Base-by-base conservation (phyloP, 2,888 invertebrate genomes). In the Nymphalis polychloros region DNA sequence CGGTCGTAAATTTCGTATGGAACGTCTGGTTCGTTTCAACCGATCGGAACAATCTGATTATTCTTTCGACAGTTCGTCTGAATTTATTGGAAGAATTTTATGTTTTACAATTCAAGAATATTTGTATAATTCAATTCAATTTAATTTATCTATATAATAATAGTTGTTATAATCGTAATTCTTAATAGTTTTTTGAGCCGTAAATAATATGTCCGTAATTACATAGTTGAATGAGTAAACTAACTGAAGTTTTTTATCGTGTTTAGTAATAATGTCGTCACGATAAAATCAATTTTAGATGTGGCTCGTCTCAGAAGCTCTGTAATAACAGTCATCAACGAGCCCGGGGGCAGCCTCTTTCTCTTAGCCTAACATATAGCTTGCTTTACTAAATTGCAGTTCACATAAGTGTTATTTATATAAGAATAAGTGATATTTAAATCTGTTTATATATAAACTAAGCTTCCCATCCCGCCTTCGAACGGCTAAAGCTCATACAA, bases 281-380 rank as follows among this genome's bases (percentile, higher is more conserved):
- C 80, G 90, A 90, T 89, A 90, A 86, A 89, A 90, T 90, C 89
- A 86, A 88, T 87, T 84, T 83, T 82, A 82, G 81, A 80, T 81
- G 83, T 81, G 72, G 81, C 78, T 81, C 78, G 82, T 82, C 83
- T 85, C 86, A 80, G 89, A 79, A 88, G 88, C 88, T 78, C 70
- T 65, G 74, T 77, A 90, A 91, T 91, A 86, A 89, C 79, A 84
- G 89, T 84, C 82, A 82, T 86, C 79, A 75, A 68, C 69, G 68
- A 59, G 68, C 76, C 79, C 78, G 68, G 76, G 64, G 77, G 81
- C 80, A 57, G 46, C 19, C 27, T 57, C 62, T 65, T 63, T 68
- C 67, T 49, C 31, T 68, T 63, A 68, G 68, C 70, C 63, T 63
- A 59, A 49, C 53, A 46, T 16, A 52, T 55, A 41, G 23, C 46